Percentiles rank a stretch among this genome's conserved stretches.
Conservation (phyloP, 2,888 invertebrate genomes). For the Phyllotreta striolata region DNA sequence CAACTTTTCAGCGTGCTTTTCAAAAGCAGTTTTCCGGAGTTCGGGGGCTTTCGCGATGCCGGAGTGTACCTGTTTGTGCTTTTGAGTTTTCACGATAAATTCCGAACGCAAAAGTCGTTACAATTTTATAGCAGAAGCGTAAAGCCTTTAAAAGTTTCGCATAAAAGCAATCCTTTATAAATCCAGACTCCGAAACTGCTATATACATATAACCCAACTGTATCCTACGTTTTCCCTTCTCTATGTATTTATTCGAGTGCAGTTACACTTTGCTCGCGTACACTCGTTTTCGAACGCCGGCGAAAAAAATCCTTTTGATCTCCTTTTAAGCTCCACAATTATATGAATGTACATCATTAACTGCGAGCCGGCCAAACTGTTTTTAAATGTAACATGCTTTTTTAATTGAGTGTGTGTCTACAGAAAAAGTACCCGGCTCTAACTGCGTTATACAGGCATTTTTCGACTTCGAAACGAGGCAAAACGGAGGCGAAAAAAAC, state of each 20-base stretch:
- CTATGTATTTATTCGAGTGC: constrained; percentile 43
- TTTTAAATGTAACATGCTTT: constrained; percentile 30
- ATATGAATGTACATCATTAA: constrained; percentile 56
- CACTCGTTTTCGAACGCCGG: constrained; percentile 23
- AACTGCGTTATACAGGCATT: too few relatives aligned
- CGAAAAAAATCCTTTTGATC: constrained; percentile 53
- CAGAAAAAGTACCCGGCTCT: too few relatives aligned
- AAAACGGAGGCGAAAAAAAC: too few relatives aligned
- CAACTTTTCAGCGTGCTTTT: constrained; percentile 42
- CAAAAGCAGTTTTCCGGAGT: constrained; percentile 39
- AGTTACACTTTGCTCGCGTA: constrained; percentile 41
- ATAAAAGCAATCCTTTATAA: constrained; percentile 51
- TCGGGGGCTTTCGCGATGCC: constrained; percentile 39
- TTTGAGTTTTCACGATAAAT: constrained; percentile 43
- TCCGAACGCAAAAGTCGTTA: constrained; percentile 49
- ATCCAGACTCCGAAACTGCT: constrained; percentile 47
- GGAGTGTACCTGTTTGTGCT: constrained; percentile 44
- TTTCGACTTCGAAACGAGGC: too few relatives aligned
- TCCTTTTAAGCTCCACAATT: constrained; percentile 50
- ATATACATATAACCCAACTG: constrained; percentile 41
- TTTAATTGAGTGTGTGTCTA: constrained; percentile 1
- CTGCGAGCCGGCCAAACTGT: constrained; percentile 44
- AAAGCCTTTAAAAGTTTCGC: constrained; percentile 49
- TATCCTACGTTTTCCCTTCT: constrained; percentile 42
- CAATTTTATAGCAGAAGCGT: constrained; percentile 48